Conservation (phyloP, 1,140 invertebrate species). For the Drosophila lacteicornis region DNA sequence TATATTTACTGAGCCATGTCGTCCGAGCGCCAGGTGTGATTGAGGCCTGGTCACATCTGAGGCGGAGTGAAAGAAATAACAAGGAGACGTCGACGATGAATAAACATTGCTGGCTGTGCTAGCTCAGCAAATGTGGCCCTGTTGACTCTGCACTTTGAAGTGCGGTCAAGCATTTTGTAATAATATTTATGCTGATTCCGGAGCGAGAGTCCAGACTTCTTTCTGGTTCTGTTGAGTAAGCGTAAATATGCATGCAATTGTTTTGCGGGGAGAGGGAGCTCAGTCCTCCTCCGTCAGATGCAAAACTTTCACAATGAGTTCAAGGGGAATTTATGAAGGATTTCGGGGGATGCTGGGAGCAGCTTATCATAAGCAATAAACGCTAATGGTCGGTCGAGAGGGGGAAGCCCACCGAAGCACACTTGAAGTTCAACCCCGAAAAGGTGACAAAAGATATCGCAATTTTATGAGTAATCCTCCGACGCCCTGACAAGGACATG, state of each 20-base stretch:
- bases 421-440: slow-evolving; percentile 51
- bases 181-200: slow-evolving; percentile 62
- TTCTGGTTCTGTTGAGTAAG: slow-evolving; percentile 41
- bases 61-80: slow-evolving; percentile 16
- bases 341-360: slow-evolving; percentile 11
- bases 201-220: slow-evolving; percentile 13
- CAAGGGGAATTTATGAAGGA: slow-evolving; percentile 31
- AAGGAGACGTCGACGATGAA: slow-evolving; percentile 40
- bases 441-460: slow-evolving; percentile 83
- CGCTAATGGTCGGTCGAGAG: slow-evolving; percentile 57
- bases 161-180: slow-evolving; percentile 71
- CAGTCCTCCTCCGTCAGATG: slow-evolving; percentile 6
- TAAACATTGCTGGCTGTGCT: slow-evolving; percentile 34
- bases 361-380: slow-evolving; percentile 77
- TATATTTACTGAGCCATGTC: slow-evolving; percentile 5
- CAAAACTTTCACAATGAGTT: slow-evolving; percentile 10
- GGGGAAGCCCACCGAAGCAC: slow-evolving; percentile 6
- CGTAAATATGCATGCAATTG: slow-evolving; percentile 6
- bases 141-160: slow-evolving; percentile 66
- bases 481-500: slow-evolving; percentile 75
- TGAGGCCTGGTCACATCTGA: slow-evolving; percentile 41
- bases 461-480: slow-evolving; percentile 82
- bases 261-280: neutral
- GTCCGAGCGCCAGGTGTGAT: slow-evolving; percentile 57
- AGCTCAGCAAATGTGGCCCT: slow-evolving; percentile 62